Conservation (phyloP, 2,797 vertebrate genomes). For the Gallinago solitaria region DNA sequence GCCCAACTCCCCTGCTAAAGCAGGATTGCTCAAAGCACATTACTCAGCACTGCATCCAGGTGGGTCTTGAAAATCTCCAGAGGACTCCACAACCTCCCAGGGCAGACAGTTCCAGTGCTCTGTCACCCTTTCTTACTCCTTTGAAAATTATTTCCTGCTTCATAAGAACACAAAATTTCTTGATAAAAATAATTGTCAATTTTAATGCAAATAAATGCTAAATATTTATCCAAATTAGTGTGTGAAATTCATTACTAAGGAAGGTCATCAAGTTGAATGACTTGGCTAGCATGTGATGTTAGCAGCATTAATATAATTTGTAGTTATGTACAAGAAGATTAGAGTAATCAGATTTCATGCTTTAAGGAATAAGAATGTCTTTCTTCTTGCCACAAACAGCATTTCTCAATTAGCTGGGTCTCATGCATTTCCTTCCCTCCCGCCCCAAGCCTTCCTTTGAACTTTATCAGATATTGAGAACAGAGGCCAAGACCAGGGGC, state of each 20-base stretch:
- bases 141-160: neutral
- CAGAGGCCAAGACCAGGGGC: neutral
- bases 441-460: neutral
- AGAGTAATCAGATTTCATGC: neutral
- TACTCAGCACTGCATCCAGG: too few relatives aligned
- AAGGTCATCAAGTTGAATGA: neutral
- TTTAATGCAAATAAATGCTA: neutral
- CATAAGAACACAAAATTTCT: neutral
- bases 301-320: neutral
- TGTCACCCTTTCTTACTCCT: neutral
- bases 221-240: neutral
- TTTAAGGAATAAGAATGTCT: slow-evolving; percentile 14
- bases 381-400: neutral
- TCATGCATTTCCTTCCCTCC: neutral
- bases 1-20: too few relatives aligned
- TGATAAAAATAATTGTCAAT: neutral
- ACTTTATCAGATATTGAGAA: neutral
- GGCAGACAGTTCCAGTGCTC: too few relatives aligned
- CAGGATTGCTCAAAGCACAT: too few relatives aligned
- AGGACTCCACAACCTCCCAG: too few relatives aligned
- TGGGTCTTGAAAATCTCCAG: too few relatives aligned
- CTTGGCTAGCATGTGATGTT: neutral
- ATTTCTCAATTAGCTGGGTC: slow-evolving; percentile 1
- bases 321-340: slow-evolving; percentile 11
- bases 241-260: neutral